Base-by-base conservation (phyloP, 2,888 invertebrate species). In the Coleophora flavipennella region DNA sequence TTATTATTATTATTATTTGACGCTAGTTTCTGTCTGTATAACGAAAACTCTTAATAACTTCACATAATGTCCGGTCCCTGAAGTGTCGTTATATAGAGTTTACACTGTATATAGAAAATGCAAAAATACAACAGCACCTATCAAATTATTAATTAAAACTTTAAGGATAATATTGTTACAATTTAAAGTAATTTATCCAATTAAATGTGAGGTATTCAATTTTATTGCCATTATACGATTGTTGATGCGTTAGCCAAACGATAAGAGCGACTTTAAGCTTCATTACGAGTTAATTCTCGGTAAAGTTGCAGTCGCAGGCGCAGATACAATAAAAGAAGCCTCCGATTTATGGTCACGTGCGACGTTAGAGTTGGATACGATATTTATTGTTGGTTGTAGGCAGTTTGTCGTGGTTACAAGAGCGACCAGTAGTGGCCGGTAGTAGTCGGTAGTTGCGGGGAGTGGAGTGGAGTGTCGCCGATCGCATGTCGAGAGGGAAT, bases 401-500 rank as follows among this genome's bases (percentile, higher is more conserved):
- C 62, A 62, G 59, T 68, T 67, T 67, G 65, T 67, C 64, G 20
- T 20, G 20, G 38, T 31, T 27, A 35, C 32, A 26, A 32, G 33
- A 27, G 40, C 43, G 38, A 48, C 43, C 48, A 47, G 40, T 40
- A 41, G 49, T 47, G 48, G 45, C 48, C 46, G 45, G 41, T 38
- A 9, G 48, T 40, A 9, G 48, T 40, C 41, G 42, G 49, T 47
- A 49, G 46, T 48, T 46, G 45, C 41, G 51, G 49, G 37, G 49
- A 40, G 54, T 53, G 50, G 64, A 67, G 66, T 77, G 77, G 80
- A 75, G 73, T 77, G 81, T 81, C 80, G 66, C 70, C 60, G 79
- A 77, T 84, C 70, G 84, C 84, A 83, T 84, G 84, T 78, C 74
- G 61, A 57, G 63, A 53, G 62, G 57, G 72, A 74, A 78, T 83